These are phyloP conservation scores for Podarcis lilfordi DNA, from an alignment of 2,797 vertebrate genomes.

Conservation along the genomic window DNA sequence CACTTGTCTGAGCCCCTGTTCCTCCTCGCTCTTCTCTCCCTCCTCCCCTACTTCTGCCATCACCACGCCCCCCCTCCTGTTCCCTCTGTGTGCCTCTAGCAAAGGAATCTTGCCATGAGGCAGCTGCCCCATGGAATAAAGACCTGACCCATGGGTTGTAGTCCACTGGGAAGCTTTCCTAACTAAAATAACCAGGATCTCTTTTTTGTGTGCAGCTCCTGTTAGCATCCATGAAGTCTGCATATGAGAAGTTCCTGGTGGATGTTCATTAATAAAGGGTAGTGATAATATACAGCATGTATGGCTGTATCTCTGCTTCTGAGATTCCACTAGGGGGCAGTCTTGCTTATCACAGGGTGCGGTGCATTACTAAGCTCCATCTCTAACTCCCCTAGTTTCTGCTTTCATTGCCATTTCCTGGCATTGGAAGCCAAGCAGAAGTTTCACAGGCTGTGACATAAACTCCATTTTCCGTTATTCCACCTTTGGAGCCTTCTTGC, in stretches of 20 bases:
- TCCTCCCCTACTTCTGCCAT: not conserved
- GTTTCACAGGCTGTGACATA: not conserved
- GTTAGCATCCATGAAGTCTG: not conserved
- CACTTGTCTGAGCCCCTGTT: not conserved
- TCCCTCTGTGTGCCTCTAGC: not conserved
- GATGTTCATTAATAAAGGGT: too few relatives aligned
- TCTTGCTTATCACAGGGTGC: not conserved
- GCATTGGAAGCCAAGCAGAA: not conserved
- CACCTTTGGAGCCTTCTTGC: not conserved
- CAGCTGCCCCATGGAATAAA: not conserved
- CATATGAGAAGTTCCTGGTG: not conserved
- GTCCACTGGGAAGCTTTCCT: not conserved
- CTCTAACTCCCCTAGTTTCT: not conserved
- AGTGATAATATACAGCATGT: not conserved
- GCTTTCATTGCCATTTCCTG: not conserved
- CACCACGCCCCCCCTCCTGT: too few relatives aligned
- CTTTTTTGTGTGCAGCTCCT: not conserved
- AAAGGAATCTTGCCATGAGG: not conserved
- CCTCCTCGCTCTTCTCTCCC: not conserved
- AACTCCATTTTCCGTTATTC: not conserved
- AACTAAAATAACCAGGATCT: not conserved
- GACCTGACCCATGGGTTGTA: not conserved
- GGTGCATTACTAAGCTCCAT: not conserved
- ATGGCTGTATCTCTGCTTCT: not conserved
- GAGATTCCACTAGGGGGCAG: too few relatives aligned